phyloP scores from a whole-genome alignment of 2,113 vertebrate genomes.

The Coptodon rendalli region DNA sequence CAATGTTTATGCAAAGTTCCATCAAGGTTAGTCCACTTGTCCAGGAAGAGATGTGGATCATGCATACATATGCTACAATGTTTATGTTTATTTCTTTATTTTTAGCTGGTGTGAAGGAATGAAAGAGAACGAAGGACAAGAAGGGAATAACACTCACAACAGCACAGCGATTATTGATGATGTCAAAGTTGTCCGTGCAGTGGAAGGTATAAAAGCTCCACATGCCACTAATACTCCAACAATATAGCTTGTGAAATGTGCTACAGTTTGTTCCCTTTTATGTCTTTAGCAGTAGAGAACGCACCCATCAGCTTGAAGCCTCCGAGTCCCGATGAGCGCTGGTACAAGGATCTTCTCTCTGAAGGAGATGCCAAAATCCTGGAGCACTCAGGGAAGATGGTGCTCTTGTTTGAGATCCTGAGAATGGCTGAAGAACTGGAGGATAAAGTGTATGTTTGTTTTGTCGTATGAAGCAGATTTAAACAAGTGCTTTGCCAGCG shows the following conservation, averaged over 20 bases:
- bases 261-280: background rate
- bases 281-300: conserved; percentile 4
- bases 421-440: conserved; percentile 84
- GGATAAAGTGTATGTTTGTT: conserved; percentile 87
- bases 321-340: conserved; percentile 71
- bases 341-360: conserved; percentile 86
- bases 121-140: background rate
- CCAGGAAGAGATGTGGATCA: background rate
- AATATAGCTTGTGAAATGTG: background rate
- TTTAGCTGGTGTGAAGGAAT: background rate
- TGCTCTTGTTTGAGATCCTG: conserved; percentile 90
- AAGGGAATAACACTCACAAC: background rate
- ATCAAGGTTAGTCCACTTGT: background rate
- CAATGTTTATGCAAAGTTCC: background rate
- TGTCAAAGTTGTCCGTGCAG: conserved; percentile 43
- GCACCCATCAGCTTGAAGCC: conserved; percentile 54
- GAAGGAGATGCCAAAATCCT: conserved; percentile 81
- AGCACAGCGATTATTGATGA: background rate
- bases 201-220: conserved; percentile 67
- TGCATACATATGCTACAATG: background rate
- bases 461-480: background rate
- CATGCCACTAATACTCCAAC: background rate
- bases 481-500: background rate
- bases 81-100: background rate
- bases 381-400: conserved; percentile 93